Base-by-base conservation (phyloP, 2,113 vertebrate species). In the Aythya baeri region DNA sequence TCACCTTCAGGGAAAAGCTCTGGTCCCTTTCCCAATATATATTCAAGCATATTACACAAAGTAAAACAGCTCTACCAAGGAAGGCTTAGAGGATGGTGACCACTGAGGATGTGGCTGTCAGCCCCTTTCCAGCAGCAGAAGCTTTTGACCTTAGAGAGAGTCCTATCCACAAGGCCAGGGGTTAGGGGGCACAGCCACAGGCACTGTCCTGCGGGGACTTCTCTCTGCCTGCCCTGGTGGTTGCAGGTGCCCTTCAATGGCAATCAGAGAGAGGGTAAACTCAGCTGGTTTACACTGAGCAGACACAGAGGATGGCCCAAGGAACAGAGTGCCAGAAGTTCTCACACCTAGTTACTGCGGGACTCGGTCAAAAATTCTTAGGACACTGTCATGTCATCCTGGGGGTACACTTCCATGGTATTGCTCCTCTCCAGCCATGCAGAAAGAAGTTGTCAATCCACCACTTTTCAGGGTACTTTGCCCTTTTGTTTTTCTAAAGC, bases 401-500 rank as follows among this genome's bases (percentile, higher is more conserved):
- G 25, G 80, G 14, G 4, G 3, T 57, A 41, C 58, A 26, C 12
- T 89, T 90, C 29, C 63, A 81, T 0, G 2, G 44, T 38, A 76
- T 2, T 78, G 73, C 73, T 62, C 38, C 54, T 79, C 86, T 93
- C 32, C 66, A 93, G 3, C 17, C 26, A 5, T 13, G 76, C 55
- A 88, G 77, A 91, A 92, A 93, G 65, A 90, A 79, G 70, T 58
- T 84, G 54, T 82, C 54, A 75, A 50, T 52, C 26, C 62, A 70
- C 23, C 41, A 58, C 57, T 88, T 93, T 89, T 90, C 86, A 89
- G 67, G 18, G 31, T 65, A 65, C 44, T 94, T 93, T 76, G 41
- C 74, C 50, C 50, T 86, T 93, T 93, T 91, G 25, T 58, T 93
- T 94, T 82, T 68, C 32, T 72, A 58, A 93, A 79, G 82, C 87